Evolutionary conservation across 2,797 vertebrate genomes (phyloP).

Genomic region (Nyctibius grandis): DNA sequence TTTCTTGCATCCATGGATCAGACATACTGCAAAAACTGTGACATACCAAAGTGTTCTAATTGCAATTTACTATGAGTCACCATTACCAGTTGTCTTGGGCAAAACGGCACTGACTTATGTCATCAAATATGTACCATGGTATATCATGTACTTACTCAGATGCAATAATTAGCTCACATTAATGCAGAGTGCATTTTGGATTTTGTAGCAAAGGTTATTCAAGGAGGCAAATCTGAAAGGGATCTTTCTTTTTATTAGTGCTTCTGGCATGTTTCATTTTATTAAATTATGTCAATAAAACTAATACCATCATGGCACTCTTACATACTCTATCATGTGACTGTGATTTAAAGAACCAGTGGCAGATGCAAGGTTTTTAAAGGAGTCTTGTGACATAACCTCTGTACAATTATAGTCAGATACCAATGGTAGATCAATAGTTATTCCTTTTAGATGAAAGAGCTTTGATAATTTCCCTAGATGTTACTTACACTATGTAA

Average conservation of each 20-base stretch:
- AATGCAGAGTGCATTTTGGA: not conserved
- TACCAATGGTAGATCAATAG: not conserved
- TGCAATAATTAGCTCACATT: not conserved
- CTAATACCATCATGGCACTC: not conserved
- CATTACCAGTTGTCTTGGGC: not conserved
- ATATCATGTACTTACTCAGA: not conserved
- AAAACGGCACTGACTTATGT: not conserved
- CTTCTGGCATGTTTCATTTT: not conserved
- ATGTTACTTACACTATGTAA: not conserved
- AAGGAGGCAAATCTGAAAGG: not conserved
- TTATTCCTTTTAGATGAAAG: not conserved
- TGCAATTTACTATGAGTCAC: not conserved
- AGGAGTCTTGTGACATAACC: not conserved
- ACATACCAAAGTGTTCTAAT: not conserved
- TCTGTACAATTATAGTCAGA: not conserved
- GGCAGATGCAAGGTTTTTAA: not conserved
- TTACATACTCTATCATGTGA: not conserved
- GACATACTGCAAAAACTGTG: not conserved
- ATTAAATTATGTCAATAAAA: slow-evolving; percentile 12
- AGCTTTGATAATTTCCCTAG: not conserved
- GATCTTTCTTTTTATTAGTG: not conserved
- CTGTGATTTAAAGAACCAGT: not conserved
- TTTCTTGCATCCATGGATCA: not conserved
- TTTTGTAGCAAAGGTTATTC: not conserved
- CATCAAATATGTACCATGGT: not conserved